A percentile compares a stretch with the other conserved stretches of the same genome.
Conservation (phyloP, 2,113 vertebrate species). For the Gorilla gorilla region DNA sequence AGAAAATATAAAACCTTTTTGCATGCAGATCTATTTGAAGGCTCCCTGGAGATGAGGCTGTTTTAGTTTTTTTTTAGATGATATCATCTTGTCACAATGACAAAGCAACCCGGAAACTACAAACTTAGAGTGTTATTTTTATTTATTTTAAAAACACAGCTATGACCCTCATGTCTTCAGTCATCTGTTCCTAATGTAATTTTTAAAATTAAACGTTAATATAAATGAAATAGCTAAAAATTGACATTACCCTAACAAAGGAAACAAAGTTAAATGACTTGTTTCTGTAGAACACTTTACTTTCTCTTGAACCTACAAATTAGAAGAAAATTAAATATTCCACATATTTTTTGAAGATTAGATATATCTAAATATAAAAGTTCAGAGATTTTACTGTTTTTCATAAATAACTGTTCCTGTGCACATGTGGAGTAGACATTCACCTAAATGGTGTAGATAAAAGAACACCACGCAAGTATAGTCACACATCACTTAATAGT, state of each 20-base stretch:
- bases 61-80: not conserved
- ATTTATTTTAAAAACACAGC: not conserved
- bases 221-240: not conserved
- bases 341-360: not conserved
- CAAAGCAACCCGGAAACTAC: not conserved
- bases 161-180: not conserved
- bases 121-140: not conserved
- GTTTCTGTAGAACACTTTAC: not conserved
- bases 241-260: not conserved
- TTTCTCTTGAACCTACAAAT: not conserved
- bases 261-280: not conserved
- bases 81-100: not conserved
- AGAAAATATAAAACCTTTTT: not conserved
- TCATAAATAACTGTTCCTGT: not conserved
- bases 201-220: not conserved
- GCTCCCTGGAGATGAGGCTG: not conserved
- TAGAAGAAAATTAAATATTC: not conserved
- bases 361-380: not conserved
- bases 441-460: not conserved
- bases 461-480: not conserved
- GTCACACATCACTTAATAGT: not conserved
- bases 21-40: not conserved
- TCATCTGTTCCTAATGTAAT: not conserved
- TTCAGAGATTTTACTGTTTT: not conserved
- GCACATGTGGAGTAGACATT: not conserved